These are phyloP conservation scores for Subacronicta megacephala DNA, from an alignment of 2,888 invertebrate genomes.

Conservation along the genomic window DNA sequence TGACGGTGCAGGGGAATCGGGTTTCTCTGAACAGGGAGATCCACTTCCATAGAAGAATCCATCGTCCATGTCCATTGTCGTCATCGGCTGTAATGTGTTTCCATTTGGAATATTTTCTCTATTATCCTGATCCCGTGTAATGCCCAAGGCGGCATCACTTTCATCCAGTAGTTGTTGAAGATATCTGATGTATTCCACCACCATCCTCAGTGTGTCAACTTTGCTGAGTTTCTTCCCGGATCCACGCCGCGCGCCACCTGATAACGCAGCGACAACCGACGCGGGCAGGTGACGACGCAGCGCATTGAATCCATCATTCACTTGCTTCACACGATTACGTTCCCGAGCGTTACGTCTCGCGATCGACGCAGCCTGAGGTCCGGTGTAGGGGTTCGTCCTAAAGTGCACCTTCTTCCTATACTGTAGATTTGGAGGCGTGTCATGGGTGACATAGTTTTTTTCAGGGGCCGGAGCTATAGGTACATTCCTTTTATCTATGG, in stretches of 20 bases:
- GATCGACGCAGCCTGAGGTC: slow-evolving; percentile 95
- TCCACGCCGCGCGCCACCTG: slow-evolving; percentile 91
- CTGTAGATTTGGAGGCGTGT: slow-evolving; percentile 88
- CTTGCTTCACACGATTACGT: slow-evolving; percentile 98
- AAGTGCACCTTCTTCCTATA: slow-evolving; percentile 94
- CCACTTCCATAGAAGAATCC: slow-evolving; percentile 86
- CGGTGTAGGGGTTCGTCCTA: slow-evolving; percentile 90
- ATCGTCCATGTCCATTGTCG: slow-evolving; percentile 85
- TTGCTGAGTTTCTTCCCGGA: slow-evolving; percentile 96
- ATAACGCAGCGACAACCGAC: slow-evolving; percentile 92
- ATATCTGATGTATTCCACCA: slow-evolving; percentile 97
- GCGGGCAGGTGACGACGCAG: slow-evolving; percentile 96
- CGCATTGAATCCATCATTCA: slow-evolving; percentile 97
- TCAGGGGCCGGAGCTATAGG: slow-evolving; percentile 90
- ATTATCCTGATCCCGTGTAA: slow-evolving; percentile 82
- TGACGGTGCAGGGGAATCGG: slow-evolving; percentile 93
- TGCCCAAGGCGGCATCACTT: slow-evolving; percentile 90
- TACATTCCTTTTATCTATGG: slow-evolving; percentile 86
- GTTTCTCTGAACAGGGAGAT: slow-evolving; percentile 92
- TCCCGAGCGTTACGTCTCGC: slow-evolving; percentile 98
- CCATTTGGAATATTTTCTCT: slow-evolving; percentile 83
- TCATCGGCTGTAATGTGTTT: slow-evolving; percentile 78
- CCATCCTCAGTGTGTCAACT: slow-evolving; percentile 96
- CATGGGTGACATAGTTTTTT: slow-evolving; percentile 87
- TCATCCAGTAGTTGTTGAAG: slow-evolving; percentile 94